Evolutionary conservation across 2,113 vertebrate species (phyloP).

Genomic region (Proterorhinus semilunaris): DNA sequence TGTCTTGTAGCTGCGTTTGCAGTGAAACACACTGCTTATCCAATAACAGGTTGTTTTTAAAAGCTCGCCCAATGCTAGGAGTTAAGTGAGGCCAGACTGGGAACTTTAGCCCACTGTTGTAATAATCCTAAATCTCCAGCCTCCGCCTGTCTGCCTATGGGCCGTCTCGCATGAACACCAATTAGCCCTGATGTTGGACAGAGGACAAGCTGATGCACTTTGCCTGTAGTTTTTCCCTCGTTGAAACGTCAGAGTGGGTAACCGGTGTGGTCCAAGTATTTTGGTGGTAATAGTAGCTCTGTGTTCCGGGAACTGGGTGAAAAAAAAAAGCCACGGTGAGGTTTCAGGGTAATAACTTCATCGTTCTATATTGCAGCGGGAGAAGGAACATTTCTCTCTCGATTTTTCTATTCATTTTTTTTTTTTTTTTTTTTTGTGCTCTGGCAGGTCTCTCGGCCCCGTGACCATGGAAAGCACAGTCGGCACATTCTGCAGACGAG

Average conservation of each 20-base stretch:
- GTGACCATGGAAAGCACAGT: conserved; percentile 76
- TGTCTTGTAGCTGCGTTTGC: conserved; percentile 18
- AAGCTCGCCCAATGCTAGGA: conserved; percentile 26
- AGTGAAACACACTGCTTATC: conserved; percentile 15
- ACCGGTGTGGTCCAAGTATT: conserved; percentile 70
- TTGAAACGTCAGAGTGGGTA: conserved; percentile 54
- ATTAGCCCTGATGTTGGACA: conserved; percentile 57
- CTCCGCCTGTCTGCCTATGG: conserved; percentile 36
- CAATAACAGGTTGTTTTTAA: conserved; percentile 39
- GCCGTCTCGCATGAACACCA: conserved; percentile 56
- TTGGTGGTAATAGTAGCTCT: conserved; percentile 70
- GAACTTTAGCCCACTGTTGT: conserved; percentile 31
- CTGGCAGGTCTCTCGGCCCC: conserved; percentile 71
- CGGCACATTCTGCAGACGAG: conserved; percentile 82
- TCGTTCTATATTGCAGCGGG: conserved; percentile 56
- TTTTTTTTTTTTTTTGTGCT: conserved; percentile 37
- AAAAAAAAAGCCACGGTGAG: conserved; percentile 54
- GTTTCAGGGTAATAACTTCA: conserved; percentile 74
- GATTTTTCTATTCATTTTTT: conserved; percentile 34
- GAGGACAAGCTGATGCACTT: conserved; percentile 62
- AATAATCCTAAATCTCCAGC: conserved; percentile 46
- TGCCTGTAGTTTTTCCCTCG: conserved; percentile 47
- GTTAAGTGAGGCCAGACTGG: conserved; percentile 8
- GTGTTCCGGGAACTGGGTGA: conserved; percentile 73
- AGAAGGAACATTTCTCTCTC: conserved; percentile 41